Base-by-base conservation (phyloP, 2,113 vertebrate genomes). In the Passer domesticus region DNA sequence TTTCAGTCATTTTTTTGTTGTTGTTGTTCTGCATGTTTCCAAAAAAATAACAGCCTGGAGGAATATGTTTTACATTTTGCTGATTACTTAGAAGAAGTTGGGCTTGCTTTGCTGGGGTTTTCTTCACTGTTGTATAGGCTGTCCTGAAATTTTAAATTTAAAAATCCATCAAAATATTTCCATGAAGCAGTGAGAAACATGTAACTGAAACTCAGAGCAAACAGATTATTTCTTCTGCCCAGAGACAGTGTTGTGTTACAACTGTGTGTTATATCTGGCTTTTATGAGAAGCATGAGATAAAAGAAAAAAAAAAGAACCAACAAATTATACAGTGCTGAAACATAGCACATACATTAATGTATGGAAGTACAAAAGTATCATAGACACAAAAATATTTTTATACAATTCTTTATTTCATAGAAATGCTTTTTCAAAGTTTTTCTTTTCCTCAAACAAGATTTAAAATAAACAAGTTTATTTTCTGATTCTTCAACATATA, bases 31-130 rank as follows among this genome's bases (percentile, higher is more conserved):
- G 2, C 5, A 37, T 4, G 7, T 23, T 77, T 68, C 18, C 3
- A n/a, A 53, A 59, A 59, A 75, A 64, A 43, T 7, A 86, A 18
- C 28, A 46, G 4, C 19, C 33, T 52, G 10, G 2, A 82, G 7
- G 13, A 82, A 31, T 59, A 81, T 12, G 23, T 28, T 90, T 85
- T 69, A 50, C 2, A 47, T 74, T 74, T 91, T 92, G 10, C 9
- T 47, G 37, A 70, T 39, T 28, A 35, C 10, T 14, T 41, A 53
- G 39, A 23, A 58, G 63, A 74, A 78, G 5, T 8, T 76, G 2
- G 4, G 0, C 12, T 59, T 39, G 6, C 13, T 75, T 75, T n/a
- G 1, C 10, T 39, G 4, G 7, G 6, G 0, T 11, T 15, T 28
- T 56, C 66, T 49, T 21, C 8, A 7, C 16, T 31, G 15, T 30